Conservation (phyloP, 2,888 invertebrate species). For the Pimpla rufipes region DNA sequence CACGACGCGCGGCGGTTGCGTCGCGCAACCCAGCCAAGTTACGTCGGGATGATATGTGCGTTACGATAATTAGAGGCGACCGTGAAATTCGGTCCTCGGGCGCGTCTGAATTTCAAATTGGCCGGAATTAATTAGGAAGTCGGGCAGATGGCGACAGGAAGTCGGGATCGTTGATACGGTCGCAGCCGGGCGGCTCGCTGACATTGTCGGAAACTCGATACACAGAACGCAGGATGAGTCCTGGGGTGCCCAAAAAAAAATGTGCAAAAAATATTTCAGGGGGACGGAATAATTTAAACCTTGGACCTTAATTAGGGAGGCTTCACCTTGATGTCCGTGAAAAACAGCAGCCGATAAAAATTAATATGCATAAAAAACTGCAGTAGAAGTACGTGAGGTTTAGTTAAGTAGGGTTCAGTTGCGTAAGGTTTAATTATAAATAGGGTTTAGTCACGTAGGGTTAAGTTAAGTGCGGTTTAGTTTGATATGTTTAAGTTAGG, state of each 20-base stretch:
- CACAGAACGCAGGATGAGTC: neutral
- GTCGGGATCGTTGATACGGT: slow-evolving; percentile 42
- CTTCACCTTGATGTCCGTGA: neutral
- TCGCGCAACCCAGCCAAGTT: neutral
- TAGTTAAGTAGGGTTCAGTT: too few relatives aligned
- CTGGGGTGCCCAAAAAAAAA: neutral
- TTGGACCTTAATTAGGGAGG: neutral
- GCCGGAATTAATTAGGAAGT: slow-evolving; percentile 51
- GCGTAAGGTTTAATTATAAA: too few relatives aligned
- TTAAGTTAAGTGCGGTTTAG: too few relatives aligned
- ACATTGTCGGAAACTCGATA: slow-evolving; percentile 44
- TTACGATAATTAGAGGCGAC: slow-evolving; percentile 24
- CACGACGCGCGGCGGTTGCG: neutral
- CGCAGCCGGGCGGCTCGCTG: slow-evolving; percentile 1
- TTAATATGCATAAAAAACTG: too few relatives aligned
- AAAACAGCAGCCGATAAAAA: neutral
- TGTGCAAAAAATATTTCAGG: neutral
- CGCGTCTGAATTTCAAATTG: slow-evolving; percentile 45
- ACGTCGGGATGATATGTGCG: neutral
- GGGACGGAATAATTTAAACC: neutral
- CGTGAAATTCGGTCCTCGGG: slow-evolving; percentile 29
- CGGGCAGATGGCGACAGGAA: slow-evolving; percentile 49
- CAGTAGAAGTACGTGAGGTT: too few relatives aligned
- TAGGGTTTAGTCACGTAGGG: too few relatives aligned
- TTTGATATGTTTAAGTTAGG: too few relatives aligned